Conservation (phyloP, 2,113 vertebrate genomes). For the Pterocles orientalis region DNA sequence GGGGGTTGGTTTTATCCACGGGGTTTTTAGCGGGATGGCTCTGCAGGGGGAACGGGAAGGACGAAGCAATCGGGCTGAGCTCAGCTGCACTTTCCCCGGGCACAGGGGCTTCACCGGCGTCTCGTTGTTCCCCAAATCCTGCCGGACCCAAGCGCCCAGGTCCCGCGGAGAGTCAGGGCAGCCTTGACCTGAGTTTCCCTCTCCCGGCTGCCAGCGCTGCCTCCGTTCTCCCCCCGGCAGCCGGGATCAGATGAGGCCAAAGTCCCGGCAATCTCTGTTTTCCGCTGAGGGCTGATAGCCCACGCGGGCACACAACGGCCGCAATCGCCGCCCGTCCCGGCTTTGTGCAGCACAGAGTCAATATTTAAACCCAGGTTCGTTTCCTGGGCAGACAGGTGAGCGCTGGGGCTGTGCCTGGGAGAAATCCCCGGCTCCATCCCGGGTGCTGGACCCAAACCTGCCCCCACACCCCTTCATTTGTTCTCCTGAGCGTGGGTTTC, state of each 20-base stretch:
- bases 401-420: not conserved
- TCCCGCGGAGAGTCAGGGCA: not conserved
- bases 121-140: not conserved
- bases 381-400: not conserved
- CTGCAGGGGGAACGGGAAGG: not conserved
- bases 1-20: not conserved
- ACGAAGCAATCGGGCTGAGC: rapidly evolving
- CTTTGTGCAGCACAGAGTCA: conserved; percentile 14
- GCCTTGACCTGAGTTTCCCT: conserved; percentile 40
- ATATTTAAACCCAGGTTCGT: conserved; percentile 21
- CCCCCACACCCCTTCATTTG: not conserved
- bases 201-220: not conserved
- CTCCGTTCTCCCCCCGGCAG: not conserved
- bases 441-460: rapidly evolving
- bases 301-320: rapidly evolving
- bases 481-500: rapidly evolving
- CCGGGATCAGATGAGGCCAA: conserved; percentile 42
- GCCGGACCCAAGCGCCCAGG: not conserved
- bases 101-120: not conserved
- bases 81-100: not conserved
- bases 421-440: not conserved
- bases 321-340: not conserved
- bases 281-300: not conserved
- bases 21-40: not conserved
- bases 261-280: not conserved